phyloP scores from a whole-genome alignment of 2,888 invertebrate species.

The Ormyrus labotus region DNA sequence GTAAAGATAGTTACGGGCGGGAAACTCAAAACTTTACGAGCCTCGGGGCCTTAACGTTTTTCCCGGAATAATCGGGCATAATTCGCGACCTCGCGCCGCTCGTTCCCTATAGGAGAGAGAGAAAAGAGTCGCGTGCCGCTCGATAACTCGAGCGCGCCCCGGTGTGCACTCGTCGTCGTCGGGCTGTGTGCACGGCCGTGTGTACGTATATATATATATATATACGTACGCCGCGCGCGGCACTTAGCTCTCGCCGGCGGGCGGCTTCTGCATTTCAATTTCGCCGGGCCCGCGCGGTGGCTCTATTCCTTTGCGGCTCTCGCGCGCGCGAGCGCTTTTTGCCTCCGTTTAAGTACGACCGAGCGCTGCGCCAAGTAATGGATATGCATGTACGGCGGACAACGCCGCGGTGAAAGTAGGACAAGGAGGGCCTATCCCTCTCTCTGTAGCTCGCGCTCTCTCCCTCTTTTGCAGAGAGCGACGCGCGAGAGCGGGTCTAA shows the following conservation, averaged over 20 bases:
- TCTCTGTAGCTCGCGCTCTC: background rate
- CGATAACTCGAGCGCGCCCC: background rate
- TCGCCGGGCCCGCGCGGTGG: background rate
- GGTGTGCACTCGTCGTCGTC: too few species aligned
- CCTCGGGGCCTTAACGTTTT: slow-evolving; percentile 39
- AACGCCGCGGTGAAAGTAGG: slow-evolving; percentile 46
- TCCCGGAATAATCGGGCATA: slow-evolving; percentile 53
- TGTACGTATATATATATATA: background rate
- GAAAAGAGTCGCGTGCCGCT: slow-evolving; percentile 30
- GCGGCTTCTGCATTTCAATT: slow-evolving; percentile 39
- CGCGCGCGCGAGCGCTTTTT: background rate
- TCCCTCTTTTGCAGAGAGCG: background rate
- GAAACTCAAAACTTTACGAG: slow-evolving; percentile 54
- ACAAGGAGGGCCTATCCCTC: slow-evolving; percentile 23
- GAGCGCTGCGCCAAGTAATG: slow-evolving; percentile 6
- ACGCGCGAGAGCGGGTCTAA: background rate
- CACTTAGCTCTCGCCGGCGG: background rate
- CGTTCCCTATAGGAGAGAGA: too few species aligned
- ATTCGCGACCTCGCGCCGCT: slow-evolving; percentile 44
- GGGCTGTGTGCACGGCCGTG: too few species aligned
- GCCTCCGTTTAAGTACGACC: slow-evolving; percentile 1
- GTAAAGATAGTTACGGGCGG: slow-evolving; percentile 50
- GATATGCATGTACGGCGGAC: slow-evolving; percentile 2
- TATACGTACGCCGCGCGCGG: background rate
- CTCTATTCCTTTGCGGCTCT: background rate